Evolutionary conservation across 2,888 invertebrate species (phyloP).

Genomic region (Idaea dimidiata): DNA sequence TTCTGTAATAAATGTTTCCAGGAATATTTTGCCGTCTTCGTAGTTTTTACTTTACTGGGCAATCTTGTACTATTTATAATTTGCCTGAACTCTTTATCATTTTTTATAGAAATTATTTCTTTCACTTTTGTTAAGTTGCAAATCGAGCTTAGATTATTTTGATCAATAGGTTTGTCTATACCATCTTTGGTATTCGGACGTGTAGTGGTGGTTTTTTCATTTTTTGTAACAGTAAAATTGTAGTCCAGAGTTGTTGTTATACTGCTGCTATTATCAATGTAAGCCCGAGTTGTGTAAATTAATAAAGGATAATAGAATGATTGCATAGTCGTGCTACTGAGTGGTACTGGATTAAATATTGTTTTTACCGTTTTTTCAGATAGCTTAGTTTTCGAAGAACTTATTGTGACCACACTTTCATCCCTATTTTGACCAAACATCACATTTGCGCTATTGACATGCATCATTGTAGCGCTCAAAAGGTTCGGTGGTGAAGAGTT

Average conservation of each 20-base stretch:
- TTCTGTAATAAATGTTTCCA: neutral
- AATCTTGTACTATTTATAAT: neutral
- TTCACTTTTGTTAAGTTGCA: neutral
- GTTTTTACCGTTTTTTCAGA: neutral
- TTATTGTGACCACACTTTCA: neutral
- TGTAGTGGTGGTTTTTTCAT: neutral
- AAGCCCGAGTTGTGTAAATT: neutral
- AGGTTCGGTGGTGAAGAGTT: neutral
- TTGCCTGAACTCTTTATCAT: neutral
- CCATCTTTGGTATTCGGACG: neutral
- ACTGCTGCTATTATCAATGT: neutral
- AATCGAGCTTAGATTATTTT: neutral
- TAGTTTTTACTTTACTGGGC: neutral
- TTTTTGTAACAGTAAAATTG: neutral
- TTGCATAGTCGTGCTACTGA: neutral
- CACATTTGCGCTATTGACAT: neutral
- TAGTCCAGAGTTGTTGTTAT: neutral
- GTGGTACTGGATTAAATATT: neutral
- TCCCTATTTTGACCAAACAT: neutral
- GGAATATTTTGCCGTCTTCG: neutral
- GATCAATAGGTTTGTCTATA: neutral
- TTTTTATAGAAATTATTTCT: neutral
- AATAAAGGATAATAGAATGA: neutral
- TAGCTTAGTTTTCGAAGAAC: neutral
- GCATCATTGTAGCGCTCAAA: neutral